Conservation (phyloP, 2,797 vertebrate species). For the Halcyon chelicuti region DNA sequence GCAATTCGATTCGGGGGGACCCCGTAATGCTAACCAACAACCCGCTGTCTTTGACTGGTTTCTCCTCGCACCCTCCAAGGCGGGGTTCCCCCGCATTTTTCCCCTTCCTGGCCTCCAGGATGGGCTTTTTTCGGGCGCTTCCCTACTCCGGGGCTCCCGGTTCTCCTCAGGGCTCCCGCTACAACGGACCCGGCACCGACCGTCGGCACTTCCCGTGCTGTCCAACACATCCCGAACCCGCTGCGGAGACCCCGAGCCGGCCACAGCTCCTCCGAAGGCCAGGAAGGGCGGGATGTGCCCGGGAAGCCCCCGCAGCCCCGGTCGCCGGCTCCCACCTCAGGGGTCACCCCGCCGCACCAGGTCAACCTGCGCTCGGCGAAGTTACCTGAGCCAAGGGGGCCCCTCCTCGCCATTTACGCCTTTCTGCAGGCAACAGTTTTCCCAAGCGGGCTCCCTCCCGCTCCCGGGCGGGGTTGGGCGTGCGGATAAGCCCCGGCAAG, state of each 20-base stretch:
- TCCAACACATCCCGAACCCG: neutral
- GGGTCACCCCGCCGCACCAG: neutral
- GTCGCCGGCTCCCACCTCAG: neutral
- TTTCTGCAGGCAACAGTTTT: fast-evolving
- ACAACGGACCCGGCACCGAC: neutral
- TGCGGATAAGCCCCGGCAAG: neutral
- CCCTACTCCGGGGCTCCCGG: neutral
- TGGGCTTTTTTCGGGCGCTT: neutral
- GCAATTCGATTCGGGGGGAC: neutral
- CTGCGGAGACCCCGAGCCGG: neutral
- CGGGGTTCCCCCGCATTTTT: neutral
- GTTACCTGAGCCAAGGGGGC: neutral
- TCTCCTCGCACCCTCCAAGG: neutral
- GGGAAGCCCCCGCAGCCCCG: neutral
- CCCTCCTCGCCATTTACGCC: neutral
- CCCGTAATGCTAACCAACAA: neutral
- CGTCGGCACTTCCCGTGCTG: neutral
- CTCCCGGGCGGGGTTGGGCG: neutral
- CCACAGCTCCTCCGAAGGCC: neutral
- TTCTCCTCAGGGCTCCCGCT: neutral
- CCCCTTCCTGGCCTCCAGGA: neutral
- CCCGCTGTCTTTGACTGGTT: neutral
- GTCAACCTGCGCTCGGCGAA: neutral
- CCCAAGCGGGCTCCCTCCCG: neutral
- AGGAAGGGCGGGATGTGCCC: neutral